Evolutionary conservation across 2,888 invertebrate genomes (phyloP).

Genomic region (Drosophila kokeensis): DNA sequence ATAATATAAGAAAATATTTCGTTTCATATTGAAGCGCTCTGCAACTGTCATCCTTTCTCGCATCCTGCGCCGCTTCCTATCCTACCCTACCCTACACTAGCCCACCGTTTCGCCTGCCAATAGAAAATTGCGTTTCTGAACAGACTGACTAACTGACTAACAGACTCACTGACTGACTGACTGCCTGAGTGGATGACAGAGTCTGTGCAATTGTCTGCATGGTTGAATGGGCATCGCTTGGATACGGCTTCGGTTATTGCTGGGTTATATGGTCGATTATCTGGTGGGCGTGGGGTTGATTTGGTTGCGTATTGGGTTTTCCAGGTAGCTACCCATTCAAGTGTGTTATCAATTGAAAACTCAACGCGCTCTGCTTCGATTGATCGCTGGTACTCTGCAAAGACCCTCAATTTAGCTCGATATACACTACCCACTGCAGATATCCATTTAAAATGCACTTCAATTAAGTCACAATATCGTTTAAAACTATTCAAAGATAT

Average conservation of each 20-base stretch:
- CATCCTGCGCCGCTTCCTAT: constrained; percentile 11
- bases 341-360: constrained; percentile 76
- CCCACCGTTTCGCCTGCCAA: constrained; percentile 65
- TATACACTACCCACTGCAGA: not conserved
- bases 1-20: constrained; percentile 49
- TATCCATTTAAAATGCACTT: not conserved
- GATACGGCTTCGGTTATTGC: constrained; percentile 34
- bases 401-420: not conserved
- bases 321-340: constrained; percentile 63
- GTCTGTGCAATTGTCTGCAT: constrained; percentile 72
- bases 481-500: not conserved
- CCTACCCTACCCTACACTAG: not conserved
- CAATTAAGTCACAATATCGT: not conserved
- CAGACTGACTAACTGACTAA: constrained; percentile 48
- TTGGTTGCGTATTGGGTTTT: not conserved
- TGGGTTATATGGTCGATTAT: constrained; percentile 6
- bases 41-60: constrained; percentile 26
- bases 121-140: constrained; percentile 71
- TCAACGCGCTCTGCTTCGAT: constrained; percentile 49
- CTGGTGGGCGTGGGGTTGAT: not conserved
- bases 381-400: constrained; percentile 24
- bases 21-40: constrained; percentile 28
- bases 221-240: constrained; percentile 67
- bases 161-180: not conserved
- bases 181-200: constrained; percentile 27